A percentile compares a stretch with the other conserved stretches of the same genome.
phyloP scores from a whole-genome alignment of 2,797 vertebrate species.

The Poeciliopsis gracilis region DNA sequence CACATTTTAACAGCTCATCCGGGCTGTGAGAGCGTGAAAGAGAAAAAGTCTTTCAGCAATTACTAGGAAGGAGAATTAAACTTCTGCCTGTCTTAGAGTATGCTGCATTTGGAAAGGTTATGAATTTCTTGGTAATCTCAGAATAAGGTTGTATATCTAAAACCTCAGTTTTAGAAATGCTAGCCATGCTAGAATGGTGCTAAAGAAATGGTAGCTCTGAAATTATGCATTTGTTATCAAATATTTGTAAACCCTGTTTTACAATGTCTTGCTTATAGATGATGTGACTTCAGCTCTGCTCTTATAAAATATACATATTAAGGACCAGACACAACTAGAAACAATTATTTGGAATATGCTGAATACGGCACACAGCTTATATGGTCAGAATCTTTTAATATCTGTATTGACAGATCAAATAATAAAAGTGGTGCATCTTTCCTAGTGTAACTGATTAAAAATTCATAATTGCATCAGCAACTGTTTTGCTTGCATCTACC shows the following conservation, averaged over 20 bases:
- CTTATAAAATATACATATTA: neutral
- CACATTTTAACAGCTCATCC: neutral
- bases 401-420: neutral
- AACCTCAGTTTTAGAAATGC: neutral
- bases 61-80: neutral
- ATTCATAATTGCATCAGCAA: neutral
- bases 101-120: neutral
- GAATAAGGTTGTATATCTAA: neutral
- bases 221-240: neutral
- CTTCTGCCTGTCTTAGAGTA: neutral
- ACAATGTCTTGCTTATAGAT: neutral
- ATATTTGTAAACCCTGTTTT: neutral
- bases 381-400: neutral
- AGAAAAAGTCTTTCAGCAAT: neutral
- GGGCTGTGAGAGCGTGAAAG: neutral
- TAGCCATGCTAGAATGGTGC: neutral
- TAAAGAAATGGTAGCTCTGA: neutral
- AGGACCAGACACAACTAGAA: neutral
- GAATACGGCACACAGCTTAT: neutral
- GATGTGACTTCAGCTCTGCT: neutral
- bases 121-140: neutral
- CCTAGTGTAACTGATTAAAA: neutral
- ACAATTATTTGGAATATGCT: neutral
- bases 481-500: slow-evolving; percentile 9
- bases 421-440: neutral